A percentile compares a stretch with the other conserved stretches of the same genome.
These are phyloP conservation scores for Nephrotoma appendiculata DNA, from an alignment of 2,888 invertebrate species.

Conservation along the genomic window DNA sequence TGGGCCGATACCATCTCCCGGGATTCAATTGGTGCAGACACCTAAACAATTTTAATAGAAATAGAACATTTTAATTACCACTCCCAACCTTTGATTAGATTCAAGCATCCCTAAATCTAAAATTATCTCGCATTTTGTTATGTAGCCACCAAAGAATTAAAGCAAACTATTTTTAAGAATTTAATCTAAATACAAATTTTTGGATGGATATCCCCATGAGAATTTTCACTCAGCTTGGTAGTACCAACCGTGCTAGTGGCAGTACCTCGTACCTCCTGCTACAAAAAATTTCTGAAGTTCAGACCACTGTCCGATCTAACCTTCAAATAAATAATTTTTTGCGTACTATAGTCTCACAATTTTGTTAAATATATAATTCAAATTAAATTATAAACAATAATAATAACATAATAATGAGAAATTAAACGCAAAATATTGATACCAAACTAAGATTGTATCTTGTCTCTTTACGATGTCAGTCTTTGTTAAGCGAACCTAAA, in stretches of 20 bases:
- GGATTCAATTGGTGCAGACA: slow-evolving; percentile 45
- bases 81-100: background rate
- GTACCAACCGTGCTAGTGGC: background rate
- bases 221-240: background rate
- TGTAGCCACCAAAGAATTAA: background rate
- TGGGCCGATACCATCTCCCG: slow-evolving; percentile 99
- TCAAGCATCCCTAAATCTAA: background rate
- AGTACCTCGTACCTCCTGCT: background rate
- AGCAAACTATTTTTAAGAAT: background rate
- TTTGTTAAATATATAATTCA: background rate
- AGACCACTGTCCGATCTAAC: slow-evolving; percentile 2
- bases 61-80: background rate
- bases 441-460: no score
- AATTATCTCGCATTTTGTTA: background rate
- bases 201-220: background rate
- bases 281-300: background rate
- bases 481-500: no score
- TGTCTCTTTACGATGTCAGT: no score
- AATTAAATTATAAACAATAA: background rate
- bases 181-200: background rate
- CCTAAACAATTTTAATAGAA: slow-evolving; percentile 15
- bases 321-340: slow-evolving; percentile 3
- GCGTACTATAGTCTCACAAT: background rate
- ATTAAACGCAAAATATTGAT: no score
- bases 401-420: background rate